Base-by-base conservation (phyloP, 2,797 vertebrate genomes). In the Neosilurus hyrtlii region DNA sequence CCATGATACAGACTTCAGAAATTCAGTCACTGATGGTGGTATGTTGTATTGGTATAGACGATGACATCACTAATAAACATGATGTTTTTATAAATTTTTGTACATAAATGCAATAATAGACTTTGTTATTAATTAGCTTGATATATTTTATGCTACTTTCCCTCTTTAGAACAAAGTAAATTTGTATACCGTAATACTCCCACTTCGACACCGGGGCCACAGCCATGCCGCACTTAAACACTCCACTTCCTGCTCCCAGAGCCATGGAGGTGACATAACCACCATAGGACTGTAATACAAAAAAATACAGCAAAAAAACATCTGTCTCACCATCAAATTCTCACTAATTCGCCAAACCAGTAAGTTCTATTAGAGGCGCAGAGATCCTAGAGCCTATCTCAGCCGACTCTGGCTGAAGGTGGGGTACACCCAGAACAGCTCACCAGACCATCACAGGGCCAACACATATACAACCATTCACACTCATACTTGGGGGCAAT, bases 201-300 rank as follows among this genome's bases (percentile, higher is more conserved):
- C 98, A 99, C 88, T 96, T 96, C 73, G 98, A 96, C 82, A 98
- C 97, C 0, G 98, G 98, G 16, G 98, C 98, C 63, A 99, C 97
- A 0, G 98, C 96, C 91, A 99, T 99, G 86, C 98, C 98, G 87
- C 97, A 99, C 92, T 96, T 97, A 93, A 99, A 99, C 70, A 97
- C 93, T 10, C 92, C 94, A 85, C 95, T 98, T 83, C 95, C 96
- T 18, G 96, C 93, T 89, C 98, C 98, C 88, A 99, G 89, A 59
- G 91, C 97, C 98, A 99, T 99, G 2, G 98, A 99, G 22, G 97
- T 94, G 79, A 97, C 96, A 6, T 99, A 99, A 78, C 98, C 98
- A 56, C 98, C 98, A n/a, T 99, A 99, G 68, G 98, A 99, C 98
- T 99, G 93, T 82, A 91, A 91, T n/a, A 49, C 57, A 86, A 26